These are phyloP conservation scores for Graphium colonna DNA, from an alignment of 2,888 invertebrate species.

Conservation along the genomic window DNA sequence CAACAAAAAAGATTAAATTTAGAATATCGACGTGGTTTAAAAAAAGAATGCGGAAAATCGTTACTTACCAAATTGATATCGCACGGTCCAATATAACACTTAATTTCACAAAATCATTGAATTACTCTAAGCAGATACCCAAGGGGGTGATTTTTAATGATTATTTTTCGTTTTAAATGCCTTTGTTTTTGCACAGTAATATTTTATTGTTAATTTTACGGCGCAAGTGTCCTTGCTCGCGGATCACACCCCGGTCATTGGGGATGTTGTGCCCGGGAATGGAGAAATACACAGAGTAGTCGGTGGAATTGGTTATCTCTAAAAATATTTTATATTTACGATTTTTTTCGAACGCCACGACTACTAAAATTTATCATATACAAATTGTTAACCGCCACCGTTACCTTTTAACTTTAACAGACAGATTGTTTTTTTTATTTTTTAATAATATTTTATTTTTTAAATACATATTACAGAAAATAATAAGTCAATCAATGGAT, in stretches of 20 bases:
- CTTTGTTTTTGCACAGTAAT: conserved; percentile 48
- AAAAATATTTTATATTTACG: background rate
- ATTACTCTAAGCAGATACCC: background rate
- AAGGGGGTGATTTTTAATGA: background rate
- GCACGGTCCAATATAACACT: conserved; percentile 21
- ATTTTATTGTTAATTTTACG: conserved; percentile 62
- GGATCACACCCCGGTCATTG: conserved; percentile 70
- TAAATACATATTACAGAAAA: no score
- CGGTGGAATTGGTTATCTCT: background rate
- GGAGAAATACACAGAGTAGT: conserved; percentile 26
- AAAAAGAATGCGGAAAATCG: conserved; percentile 52
- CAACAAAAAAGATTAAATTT: conserved; percentile 33
- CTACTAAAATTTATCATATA: background rate
- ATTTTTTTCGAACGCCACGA: no score
- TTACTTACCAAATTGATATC: conserved; percentile 46
- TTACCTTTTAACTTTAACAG: no score
- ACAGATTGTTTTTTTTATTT: no score
- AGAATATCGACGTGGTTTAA: conserved; percentile 32
- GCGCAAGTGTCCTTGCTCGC: conserved; percentile 50
- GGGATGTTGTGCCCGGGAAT: conserved; percentile 55
- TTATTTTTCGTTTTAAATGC: conserved; percentile 28
- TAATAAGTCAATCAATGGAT: no score
- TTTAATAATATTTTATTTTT: no score
- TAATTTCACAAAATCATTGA: conserved; percentile 15
- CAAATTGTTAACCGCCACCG: no score